Base-by-base conservation (phyloP, 2,888 invertebrate species). In the Phortica okadai region DNA sequence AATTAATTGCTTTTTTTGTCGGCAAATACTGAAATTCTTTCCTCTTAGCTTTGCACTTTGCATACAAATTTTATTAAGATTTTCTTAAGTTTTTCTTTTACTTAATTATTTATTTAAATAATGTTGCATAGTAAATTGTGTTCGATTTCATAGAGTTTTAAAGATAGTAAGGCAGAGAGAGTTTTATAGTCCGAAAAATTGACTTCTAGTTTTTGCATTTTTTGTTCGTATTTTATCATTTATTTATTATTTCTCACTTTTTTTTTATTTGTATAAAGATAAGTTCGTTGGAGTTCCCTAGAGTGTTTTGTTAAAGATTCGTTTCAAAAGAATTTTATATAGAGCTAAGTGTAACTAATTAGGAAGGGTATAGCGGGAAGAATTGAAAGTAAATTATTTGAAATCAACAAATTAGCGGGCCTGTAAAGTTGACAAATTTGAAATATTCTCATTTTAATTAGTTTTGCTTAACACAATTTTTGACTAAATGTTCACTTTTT, bases 401-500 rank as follows among this genome's bases (percentile, higher is more conserved):
- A 33, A 33, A 33, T 33, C 33, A 33, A 33, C 33, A 33, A 33
- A 33, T 33, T 33, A 1, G 33, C 33, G 33, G 33, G 33, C 33
- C 33, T 33, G 33, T 33, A 33, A 33, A 33, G 33, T 1, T 33
- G 33, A 33, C 33, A 33, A 33, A 33, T 33, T 33, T 33, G 2
- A 33, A 33, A 33, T 33, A 33, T 33, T 33, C 33, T 33, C 33
- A 2, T 33, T 33, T 33, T 33, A 33, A 33, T 33, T 33, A 77
- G 79, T 80, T 80, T 81, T 82, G 83, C 79, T 82, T 84, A 82
- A 76, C 82, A 82, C 1, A n/a, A n/a, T 59, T 59, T 25, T 59
- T 59, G 14, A 25, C 59, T 59, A 41, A 16, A 16, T 58, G 58
- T 11, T 33, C 50, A 50, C 42, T 73, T 42, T 6, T n/a, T 8